phyloP scores from a whole-genome alignment of 2,797 vertebrate genomes.

The Epinephelus malabaricus region DNA sequence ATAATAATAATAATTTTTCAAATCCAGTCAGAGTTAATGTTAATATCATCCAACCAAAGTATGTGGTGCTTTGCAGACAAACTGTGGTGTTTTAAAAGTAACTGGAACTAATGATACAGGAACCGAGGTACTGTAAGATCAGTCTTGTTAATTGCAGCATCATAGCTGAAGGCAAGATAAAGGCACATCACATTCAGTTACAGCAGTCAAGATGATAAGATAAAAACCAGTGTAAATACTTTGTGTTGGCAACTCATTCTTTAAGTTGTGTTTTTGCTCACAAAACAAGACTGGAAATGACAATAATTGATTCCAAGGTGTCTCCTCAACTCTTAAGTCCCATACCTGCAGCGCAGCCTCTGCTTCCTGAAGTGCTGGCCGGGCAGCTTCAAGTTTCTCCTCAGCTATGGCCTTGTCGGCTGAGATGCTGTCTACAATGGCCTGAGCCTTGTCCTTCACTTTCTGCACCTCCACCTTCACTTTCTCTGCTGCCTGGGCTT shows the following conservation, averaged over 20 bases:
- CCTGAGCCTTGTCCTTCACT: slow-evolving; percentile 97
- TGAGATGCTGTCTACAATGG: slow-evolving; percentile 94
- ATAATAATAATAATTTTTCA: neutral
- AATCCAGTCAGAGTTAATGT: neutral
- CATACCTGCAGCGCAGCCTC: slow-evolving; percentile 93
- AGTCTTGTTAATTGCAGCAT: neutral
- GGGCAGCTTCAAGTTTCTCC: slow-evolving; percentile 93
- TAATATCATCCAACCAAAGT: neutral
- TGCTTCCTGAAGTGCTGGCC: slow-evolving; percentile 93
- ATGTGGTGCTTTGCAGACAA: neutral
- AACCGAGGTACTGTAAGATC: neutral
- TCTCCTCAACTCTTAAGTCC: neutral
- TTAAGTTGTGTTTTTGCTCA: neutral
- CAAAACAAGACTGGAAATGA: neutral
- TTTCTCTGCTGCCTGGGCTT: slow-evolving; percentile 94
- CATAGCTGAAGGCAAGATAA: neutral
- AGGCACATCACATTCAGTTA: accelerated
- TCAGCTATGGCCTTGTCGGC: slow-evolving; percentile 94
- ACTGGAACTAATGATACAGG: neutral
- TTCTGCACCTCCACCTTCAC: slow-evolving; percentile 97
- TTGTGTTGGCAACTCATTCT: neutral
- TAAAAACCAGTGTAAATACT: neutral
- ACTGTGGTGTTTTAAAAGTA: neutral
- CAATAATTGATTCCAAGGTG: neutral
- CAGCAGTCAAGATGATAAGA: neutral